Base-by-base conservation (phyloP, 2,797 vertebrate genomes). In the Parotocinclus haroldoi region DNA sequence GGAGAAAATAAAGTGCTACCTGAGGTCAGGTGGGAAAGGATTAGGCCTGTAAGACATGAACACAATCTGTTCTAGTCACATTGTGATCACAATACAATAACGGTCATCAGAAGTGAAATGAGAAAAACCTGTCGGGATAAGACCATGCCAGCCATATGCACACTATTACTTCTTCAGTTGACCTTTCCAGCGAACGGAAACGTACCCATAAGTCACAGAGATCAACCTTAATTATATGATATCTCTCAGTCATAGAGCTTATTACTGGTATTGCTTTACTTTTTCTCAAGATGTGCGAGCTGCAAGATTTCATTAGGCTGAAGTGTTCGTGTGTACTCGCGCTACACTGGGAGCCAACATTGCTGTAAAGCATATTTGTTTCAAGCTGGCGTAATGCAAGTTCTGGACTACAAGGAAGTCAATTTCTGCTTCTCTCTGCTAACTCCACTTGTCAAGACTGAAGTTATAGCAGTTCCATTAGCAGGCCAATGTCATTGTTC, bases 21-120 rank as follows among this genome's bases (percentile, higher is more conserved):
- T 73, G 42, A 68, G 76, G 78, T 79, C 27, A 27, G 27, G 27
- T 27, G 27, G 27, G 27, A 27, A 27, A 27, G 27, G 81, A 85
- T 82, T 79, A 82, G 49, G 38, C 37, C 49, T 44, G 39, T 52
- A 64, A 63, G 54, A 64, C 63, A 58, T 50, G 53, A 56, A 63
- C 46, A 52, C 48, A 54, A 55, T 55, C 50, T 46, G 53, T 53
- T 12, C 60, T 52, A 45, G 39, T 58, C 68, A 38, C 46, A 18
- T 37, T 18, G 38, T 10, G 27, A 27, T 27, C 27, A 27, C 27
- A 27, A 27, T 42, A 39, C 27, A 45, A 63, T 52, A 70, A 70
- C 52, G 45, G 17, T 40, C 42, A 40, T 62, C 27, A 27, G 27
- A 27, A 27, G 27, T 5, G 58, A 49, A 61, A 62, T 9, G 19